Evolutionary conservation across 2,797 vertebrate species (phyloP).

Genomic region (Arctocebus calabarensis): DNA sequence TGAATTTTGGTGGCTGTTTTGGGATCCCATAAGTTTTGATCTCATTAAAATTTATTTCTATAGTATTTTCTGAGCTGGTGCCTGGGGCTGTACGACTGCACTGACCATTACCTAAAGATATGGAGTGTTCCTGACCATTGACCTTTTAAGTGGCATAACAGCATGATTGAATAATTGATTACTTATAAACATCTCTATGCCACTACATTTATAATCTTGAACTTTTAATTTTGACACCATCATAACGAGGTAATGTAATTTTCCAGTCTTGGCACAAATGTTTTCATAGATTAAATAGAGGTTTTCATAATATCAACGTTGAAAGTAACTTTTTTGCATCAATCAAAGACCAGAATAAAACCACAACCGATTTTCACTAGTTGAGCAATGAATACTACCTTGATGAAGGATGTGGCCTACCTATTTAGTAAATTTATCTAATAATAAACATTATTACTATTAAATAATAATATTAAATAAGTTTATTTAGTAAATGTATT

Average conservation of each 20-base stretch:
- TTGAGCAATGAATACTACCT: background rate
- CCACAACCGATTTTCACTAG: background rate
- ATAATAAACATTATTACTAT: slow-evolving; percentile 30
- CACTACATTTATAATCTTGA: slow-evolving; percentile 43
- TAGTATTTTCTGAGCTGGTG: slow-evolving; percentile 51
- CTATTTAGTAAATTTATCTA: slow-evolving; percentile 16
- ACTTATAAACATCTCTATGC: slow-evolving; percentile 31
- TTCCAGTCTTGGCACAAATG: slow-evolving; percentile 49
- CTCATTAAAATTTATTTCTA: slow-evolving; percentile 37
- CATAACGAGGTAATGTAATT: slow-evolving; percentile 43
- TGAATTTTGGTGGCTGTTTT: slow-evolving; percentile 57
- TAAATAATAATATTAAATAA: background rate
- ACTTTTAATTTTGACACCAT: slow-evolving; percentile 21
- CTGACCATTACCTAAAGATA: slow-evolving; percentile 45
- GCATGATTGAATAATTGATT: slow-evolving; percentile 51
- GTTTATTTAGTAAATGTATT: slow-evolving; percentile 21
- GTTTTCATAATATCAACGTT: background rate
- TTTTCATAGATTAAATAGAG: slow-evolving; percentile 60
- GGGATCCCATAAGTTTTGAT: slow-evolving; percentile 26
- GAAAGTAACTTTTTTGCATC: slow-evolving; percentile 36
- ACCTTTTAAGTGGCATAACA: slow-evolving; percentile 53
- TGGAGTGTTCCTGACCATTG: slow-evolving; percentile 40
- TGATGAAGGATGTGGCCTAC: slow-evolving; percentile 1
- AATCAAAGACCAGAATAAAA: slow-evolving; percentile 38
- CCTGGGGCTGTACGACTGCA: background rate